These are phyloP conservation scores for Chaetoderma sp. DNA, from an alignment of 2,888 invertebrate genomes.

Conservation along the genomic window DNA sequence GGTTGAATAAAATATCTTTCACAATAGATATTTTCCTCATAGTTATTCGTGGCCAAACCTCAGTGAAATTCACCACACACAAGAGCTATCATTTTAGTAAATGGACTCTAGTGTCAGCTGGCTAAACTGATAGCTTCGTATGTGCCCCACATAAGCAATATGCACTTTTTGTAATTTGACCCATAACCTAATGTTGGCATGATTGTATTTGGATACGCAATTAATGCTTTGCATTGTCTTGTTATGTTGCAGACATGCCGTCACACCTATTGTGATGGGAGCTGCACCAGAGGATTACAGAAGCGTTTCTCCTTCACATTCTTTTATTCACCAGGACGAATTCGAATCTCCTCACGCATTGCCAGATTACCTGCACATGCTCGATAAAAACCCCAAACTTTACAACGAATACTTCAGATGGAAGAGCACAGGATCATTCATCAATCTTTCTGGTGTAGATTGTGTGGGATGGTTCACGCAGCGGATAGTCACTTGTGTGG, in stretches of 20 bases:
- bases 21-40: no score
- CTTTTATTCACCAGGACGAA: constrained; percentile 96
- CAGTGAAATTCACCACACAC: no score
- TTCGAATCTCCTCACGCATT: constrained; percentile 88
- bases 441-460: constrained; percentile 94
- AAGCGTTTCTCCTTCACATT: constrained; percentile 90
- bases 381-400: constrained; percentile 87
- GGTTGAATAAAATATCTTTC: no score
- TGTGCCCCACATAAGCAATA: no score
- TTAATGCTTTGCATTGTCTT: no score
- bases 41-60: no score
- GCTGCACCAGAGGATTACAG: constrained; percentile 92
- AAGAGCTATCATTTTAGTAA: no score
- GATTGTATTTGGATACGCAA: no score
- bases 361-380: constrained; percentile 85
- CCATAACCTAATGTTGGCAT: no score
- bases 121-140: no score
- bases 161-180: no score
- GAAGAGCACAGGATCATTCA: constrained; percentile 94
- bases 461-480: constrained; percentile 77
- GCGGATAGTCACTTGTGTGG: constrained; percentile 36
- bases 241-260: constrained; percentile 76
- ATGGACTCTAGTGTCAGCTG: no score
- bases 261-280: constrained; percentile 96
- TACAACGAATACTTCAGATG: constrained; percentile 96